phyloP scores from a whole-genome alignment of 2,113 vertebrate genomes.

The Sisor rabdophorus region DNA sequence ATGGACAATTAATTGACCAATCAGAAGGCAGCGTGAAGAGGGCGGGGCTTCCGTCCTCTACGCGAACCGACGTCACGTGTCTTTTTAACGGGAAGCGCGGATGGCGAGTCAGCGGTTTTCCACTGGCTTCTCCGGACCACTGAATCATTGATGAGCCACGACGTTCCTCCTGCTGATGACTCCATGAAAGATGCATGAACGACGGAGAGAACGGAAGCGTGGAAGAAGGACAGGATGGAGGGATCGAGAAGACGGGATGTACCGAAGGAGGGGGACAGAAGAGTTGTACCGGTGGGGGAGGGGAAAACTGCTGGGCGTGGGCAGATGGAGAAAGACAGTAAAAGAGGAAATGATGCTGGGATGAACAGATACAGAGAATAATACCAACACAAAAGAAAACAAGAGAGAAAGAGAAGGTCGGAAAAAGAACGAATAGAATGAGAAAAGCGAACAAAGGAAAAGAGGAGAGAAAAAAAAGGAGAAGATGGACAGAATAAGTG shows the following conservation, averaged over 20 bases:
- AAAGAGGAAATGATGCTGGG: conserved; percentile 2
- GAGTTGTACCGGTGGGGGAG: background rate
- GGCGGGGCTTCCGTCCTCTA: background rate
- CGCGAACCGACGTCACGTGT: background rate
- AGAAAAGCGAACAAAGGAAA: background rate
- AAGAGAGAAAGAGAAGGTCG: background rate
- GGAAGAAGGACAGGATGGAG: background rate
- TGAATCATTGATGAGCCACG: conserved; percentile 35
- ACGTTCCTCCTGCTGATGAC: conserved; percentile 26
- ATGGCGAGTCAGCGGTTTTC: conserved; percentile 20
- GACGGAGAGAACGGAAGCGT: conserved; percentile 16
- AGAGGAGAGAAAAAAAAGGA: conserved; percentile 9
- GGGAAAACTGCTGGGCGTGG: background rate
- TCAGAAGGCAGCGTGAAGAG: background rate
- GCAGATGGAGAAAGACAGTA: background rate
- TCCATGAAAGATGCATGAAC: conserved; percentile 43
- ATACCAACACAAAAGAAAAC: too few species aligned
- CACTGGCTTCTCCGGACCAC: conserved; percentile 1
- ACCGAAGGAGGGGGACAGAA: background rate
- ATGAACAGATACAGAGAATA: background rate
- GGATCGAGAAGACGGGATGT: background rate
- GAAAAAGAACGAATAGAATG: background rate
- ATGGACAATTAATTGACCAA: background rate
- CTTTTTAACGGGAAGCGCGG: background rate
- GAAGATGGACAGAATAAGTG: background rate